These are phyloP conservation scores for Apteryx mantelli DNA, from an alignment of 2,113 vertebrate species.

Conservation along the genomic window DNA sequence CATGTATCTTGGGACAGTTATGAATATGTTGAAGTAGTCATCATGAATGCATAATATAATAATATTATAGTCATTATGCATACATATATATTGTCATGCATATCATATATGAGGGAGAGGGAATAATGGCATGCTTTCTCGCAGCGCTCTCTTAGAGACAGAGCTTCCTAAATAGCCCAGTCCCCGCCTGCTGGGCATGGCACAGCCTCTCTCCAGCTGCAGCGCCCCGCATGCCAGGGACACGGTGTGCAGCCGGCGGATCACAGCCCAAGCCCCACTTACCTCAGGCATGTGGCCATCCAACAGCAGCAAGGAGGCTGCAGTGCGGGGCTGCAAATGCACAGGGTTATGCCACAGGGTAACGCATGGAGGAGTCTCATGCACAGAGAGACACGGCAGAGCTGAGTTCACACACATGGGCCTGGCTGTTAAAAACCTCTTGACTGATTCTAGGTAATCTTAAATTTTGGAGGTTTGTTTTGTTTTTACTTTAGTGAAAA, in stretches of 20 bases:
- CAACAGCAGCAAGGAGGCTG: rapidly evolving
- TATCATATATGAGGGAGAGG: background rate
- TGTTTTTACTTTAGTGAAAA: background rate
- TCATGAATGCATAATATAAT: too few species aligned
- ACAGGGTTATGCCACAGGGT: background rate
- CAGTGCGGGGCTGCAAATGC: background rate
- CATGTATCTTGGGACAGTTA: background rate
- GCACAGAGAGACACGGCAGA: background rate
- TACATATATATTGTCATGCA: background rate
- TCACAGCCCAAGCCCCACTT: background rate
- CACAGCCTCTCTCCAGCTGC: background rate
- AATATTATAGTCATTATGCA: too few species aligned
- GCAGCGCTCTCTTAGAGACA: background rate
- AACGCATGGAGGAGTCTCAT: background rate
- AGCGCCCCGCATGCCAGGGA: background rate
- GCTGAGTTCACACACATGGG: background rate
- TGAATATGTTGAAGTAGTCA: background rate
- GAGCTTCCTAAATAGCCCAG: background rate
- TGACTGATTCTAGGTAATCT: background rate
- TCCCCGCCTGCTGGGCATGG: background rate
- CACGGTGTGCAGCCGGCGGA: background rate
- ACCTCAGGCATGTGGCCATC: background rate
- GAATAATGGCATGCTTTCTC: background rate
- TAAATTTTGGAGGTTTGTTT: background rate
- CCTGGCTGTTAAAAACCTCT: background rate